phyloP scores from a whole-genome alignment of 64 coral and sea anemone genomes.

The Anthopleura sola region DNA sequence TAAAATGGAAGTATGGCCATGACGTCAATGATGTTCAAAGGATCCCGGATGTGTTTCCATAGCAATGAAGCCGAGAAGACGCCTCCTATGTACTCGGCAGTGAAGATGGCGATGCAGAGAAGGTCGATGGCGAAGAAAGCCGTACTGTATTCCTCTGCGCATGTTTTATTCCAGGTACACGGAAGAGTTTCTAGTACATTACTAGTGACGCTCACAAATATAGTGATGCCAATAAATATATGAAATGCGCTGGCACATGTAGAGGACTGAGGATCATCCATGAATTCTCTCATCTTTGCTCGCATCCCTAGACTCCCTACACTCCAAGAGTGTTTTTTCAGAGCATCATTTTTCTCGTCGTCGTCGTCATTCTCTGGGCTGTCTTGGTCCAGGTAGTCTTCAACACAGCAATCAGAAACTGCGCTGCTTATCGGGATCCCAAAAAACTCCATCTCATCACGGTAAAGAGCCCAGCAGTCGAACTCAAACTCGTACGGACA shows the following conservation, averaged over 20 bases:
- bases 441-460: conserved; percentile 56
- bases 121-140: conserved; percentile 56
- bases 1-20: conserved; percentile 71
- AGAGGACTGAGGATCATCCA: not conserved
- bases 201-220: conserved; percentile 28
- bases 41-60: conserved; percentile 29
- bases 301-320: not conserved
- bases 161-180: conserved; percentile 21
- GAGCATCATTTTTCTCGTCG: too few relatives aligned
- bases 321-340: not conserved
- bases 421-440: not conserved
- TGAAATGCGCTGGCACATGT: not conserved
- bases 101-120: conserved; percentile 52
- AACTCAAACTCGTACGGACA: conserved; percentile 23
- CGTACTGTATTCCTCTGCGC: conserved; percentile 22
- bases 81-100: conserved; percentile 47
- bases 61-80: conserved; percentile 38
- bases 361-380: not conserved
- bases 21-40: conserved; percentile 66
- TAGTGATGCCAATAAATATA: conserved; percentile 33
- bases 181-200: conserved; percentile 43
- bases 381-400: not conserved
- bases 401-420: not conserved
- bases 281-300: not conserved
- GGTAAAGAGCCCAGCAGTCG: conserved; percentile 34